These are phyloP conservation scores for Rhodophaea formosa DNA, from an alignment of 2,888 invertebrate species.

Conservation along the genomic window DNA sequence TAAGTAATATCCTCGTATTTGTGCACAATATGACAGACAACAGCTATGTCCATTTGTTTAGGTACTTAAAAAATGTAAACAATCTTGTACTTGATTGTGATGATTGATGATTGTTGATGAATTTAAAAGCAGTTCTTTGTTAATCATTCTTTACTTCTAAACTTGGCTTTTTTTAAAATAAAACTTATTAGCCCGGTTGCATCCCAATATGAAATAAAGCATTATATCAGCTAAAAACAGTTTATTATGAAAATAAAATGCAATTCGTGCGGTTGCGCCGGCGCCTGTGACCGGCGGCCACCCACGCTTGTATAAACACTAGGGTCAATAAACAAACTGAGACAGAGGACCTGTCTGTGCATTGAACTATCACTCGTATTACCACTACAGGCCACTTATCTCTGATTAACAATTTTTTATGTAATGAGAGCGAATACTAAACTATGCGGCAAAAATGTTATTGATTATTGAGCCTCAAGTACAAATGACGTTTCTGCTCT, in stretches of 20 bases:
- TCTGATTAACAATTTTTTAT: background rate
- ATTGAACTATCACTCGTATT: conserved; percentile 13
- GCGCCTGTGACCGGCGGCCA: conserved; percentile 29
- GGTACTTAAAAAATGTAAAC: no score
- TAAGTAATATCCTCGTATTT: no score
- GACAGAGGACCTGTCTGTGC: conserved; percentile 23
- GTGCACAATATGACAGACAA: no score
- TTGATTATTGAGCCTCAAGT: no score
- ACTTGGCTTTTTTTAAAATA: background rate
- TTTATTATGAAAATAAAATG: conserved; percentile 15
- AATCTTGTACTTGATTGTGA: no score
- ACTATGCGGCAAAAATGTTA: background rate
- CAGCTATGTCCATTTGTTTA: no score
- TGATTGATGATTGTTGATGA: no score
- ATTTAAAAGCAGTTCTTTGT: no score
- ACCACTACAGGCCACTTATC: background rate
- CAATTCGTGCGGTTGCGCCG: conserved; percentile 32
- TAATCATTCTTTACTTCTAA: no score
- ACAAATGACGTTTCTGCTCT: no score
- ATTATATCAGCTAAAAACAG: background rate
- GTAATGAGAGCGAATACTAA: background rate
- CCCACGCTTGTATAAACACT: conserved; percentile 28
- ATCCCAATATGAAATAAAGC: background rate
- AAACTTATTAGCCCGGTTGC: background rate
- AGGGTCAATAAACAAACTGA: conserved; percentile 14